These are phyloP conservation scores for Drosophila buzzatii DNA, from an alignment of 2,888 invertebrate species.

Conservation along the genomic window DNA sequence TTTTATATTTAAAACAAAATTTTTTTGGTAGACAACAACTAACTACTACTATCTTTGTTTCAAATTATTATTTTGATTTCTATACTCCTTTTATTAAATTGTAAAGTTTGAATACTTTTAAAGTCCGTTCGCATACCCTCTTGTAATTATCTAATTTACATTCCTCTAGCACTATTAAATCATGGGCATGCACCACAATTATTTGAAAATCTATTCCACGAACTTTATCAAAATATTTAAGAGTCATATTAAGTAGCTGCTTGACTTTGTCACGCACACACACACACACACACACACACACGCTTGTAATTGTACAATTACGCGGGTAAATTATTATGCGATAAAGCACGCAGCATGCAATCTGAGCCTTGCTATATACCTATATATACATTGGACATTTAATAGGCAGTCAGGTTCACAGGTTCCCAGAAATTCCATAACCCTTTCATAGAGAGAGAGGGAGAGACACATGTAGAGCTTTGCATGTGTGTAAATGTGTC, in stretches of 20 bases:
- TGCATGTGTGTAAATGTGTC: constrained; percentile 71
- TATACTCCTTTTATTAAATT: not conserved
- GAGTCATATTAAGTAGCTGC: constrained; percentile 25
- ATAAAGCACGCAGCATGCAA: constrained; percentile 77
- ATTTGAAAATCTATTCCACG: constrained; percentile 51
- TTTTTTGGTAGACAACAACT: no score
- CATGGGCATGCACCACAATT: constrained; percentile 41
- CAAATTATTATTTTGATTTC: no score
- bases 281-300: constrained; percentile 34
- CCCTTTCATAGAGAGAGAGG: constrained; percentile 17
- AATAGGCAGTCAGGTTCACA: constrained; percentile 7
- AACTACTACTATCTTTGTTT: no score
- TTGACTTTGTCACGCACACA: constrained; percentile 42
- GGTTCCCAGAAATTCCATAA: constrained; percentile 27
- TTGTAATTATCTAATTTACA: not conserved
- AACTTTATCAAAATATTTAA: constrained; percentile 47
- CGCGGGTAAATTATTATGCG: constrained; percentile 79
- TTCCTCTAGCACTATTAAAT: constrained; percentile 18
- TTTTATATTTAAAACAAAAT: no score
- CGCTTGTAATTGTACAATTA: constrained; percentile 80
- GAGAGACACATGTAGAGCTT: constrained; percentile 17
- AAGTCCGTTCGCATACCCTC: not conserved
- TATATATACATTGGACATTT: constrained; percentile 15
- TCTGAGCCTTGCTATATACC: constrained; percentile 29
- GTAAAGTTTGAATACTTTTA: no score